Conservation (phyloP, 2,113 vertebrate genomes). For the Globicephala melas region DNA sequence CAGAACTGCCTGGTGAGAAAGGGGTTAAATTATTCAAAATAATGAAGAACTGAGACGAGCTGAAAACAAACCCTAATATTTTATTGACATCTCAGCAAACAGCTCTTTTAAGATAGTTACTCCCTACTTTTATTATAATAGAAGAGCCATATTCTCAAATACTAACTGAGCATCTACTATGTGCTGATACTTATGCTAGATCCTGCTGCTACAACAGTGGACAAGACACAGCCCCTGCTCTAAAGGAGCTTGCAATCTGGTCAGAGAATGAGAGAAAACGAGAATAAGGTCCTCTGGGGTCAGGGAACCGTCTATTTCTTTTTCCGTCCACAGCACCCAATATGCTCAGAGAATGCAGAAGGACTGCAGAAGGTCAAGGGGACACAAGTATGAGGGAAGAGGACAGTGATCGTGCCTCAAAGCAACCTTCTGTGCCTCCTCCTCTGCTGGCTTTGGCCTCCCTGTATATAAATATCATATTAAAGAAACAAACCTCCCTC, state of each 20-base stretch:
- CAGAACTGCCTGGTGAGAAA: slow-evolving; percentile 80
- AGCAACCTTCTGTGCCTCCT: not conserved
- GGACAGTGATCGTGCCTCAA: not conserved
- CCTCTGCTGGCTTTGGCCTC: not conserved
- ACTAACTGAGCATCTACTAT: not conserved
- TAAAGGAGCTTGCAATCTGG: not conserved
- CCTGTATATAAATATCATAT: not conserved
- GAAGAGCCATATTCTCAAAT: not conserved
- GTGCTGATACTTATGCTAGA: not conserved
- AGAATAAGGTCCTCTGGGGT: not conserved
- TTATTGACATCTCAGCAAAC: not conserved
- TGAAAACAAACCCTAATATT: not conserved
- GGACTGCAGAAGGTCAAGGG: not conserved
- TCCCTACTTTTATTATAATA: not conserved
- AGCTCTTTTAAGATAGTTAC: not conserved
- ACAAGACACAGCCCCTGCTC: not conserved
- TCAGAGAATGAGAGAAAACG: not conserved
- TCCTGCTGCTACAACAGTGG: not conserved
- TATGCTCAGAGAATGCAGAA: not conserved
- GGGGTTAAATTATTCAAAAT: not conserved
- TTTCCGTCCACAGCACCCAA: too few species aligned
- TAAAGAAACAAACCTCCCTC: not conserved
- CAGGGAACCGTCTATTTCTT: fast-evolving
- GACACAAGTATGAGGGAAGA: fast-evolving
- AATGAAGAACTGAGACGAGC: not conserved